Evolutionary conservation across 1,140 invertebrate genomes (phyloP).

Genomic region (Nasonia longicornis): DNA sequence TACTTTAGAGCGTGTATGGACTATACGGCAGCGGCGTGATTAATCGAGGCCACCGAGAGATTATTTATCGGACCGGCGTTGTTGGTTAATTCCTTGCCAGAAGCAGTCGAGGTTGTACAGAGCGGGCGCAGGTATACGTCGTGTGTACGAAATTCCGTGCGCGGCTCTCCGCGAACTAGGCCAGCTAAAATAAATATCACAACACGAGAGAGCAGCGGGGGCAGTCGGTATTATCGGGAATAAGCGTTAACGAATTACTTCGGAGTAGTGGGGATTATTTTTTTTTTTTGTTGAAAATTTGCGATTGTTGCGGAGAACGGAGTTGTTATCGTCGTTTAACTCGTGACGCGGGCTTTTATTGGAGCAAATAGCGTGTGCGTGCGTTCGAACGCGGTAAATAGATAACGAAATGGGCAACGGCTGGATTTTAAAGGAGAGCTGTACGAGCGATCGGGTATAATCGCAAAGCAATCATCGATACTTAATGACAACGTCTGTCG

Average conservation of each 20-base stretch:
- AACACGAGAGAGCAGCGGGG: not conserved
- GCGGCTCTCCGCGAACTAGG: conserved; percentile 43
- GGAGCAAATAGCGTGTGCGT: no score
- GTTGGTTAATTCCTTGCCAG: not conserved
- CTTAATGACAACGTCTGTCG: no score
- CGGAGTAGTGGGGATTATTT: not conserved
- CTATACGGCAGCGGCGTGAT: not conserved
- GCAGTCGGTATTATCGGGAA: not conserved
- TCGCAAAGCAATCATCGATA: no score
- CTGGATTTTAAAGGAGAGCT: no score
- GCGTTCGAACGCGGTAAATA: no score
- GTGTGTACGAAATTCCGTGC: conserved; percentile 60
- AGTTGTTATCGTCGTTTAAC: no score
- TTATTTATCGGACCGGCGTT: conserved; percentile 1
- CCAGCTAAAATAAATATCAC: conserved; percentile 31
- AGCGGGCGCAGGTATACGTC: not conserved
- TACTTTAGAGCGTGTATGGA: not conserved
- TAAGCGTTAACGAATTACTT: not conserved
- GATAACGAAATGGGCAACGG: no score
- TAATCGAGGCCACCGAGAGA: not conserved
- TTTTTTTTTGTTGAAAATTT: no score
- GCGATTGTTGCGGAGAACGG: no score
- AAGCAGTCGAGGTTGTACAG: not conserved
- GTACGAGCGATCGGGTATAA: no score
- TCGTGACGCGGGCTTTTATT: no score